phyloP scores from a whole-genome alignment of 2,888 invertebrate species.

The Cheiracanthium punctorium region DNA sequence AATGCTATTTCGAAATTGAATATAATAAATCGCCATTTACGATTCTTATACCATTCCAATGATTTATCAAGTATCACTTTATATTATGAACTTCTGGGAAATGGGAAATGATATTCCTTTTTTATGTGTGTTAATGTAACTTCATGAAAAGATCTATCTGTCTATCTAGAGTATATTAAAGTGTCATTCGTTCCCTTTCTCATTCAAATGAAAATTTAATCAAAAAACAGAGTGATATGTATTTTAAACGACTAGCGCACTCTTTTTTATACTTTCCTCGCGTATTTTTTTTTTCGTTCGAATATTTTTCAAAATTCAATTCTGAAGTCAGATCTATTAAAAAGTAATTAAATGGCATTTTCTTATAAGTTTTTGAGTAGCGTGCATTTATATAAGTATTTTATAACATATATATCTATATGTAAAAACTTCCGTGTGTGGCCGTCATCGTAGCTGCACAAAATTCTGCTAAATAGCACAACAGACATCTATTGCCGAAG shows the following conservation, averaged over 20 bases:
- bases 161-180: slow-evolving; percentile 29
- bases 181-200: slow-evolving; percentile 25
- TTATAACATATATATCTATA: no score
- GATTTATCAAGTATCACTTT: not conserved
- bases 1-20: no score
- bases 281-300: not conserved
- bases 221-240: slow-evolving; percentile 12
- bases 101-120: not conserved
- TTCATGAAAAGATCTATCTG: not conserved
- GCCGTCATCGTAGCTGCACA: no score
- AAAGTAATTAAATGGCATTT: not conserved
- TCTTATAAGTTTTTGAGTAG: no score
- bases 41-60: not conserved
- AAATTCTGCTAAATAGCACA: no score
- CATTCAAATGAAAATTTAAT: slow-evolving; percentile 40
- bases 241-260: no score
- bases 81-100: not conserved
- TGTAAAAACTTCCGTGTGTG: no score
- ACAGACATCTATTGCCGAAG: no score
- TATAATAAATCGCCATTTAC: no score
- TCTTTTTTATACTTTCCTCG: no score
- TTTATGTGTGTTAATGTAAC: no score
- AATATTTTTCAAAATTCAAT: not conserved
- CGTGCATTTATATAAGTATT: no score
- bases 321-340: not conserved